phyloP scores from a whole-genome alignment of 2,797 vertebrate genomes.

The Apogon hyalosoma region DNA sequence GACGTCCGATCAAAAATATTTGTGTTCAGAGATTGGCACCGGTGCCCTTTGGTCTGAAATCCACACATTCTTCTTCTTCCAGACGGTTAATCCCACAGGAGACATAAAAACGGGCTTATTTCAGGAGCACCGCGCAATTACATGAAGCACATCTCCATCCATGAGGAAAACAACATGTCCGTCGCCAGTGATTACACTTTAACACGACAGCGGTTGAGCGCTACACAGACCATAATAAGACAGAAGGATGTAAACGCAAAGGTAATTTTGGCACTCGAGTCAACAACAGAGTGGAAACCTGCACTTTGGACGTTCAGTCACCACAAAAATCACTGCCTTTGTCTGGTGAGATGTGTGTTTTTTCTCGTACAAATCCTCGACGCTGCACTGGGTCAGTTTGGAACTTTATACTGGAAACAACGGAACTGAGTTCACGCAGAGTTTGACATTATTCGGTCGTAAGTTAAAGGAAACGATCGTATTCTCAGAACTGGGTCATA shows the following conservation, averaged over 20 bases:
- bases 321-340: not conserved
- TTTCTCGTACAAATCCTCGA: too few species aligned
- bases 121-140: conserved; percentile 29
- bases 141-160: not conserved
- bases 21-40: not conserved
- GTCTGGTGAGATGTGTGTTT: too few species aligned
- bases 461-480: too few species aligned
- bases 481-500: too few species aligned
- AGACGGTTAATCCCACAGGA: conserved; percentile 9
- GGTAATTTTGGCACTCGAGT: conserved; percentile 20
- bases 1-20: conserved; percentile 6
- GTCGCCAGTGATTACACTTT: conserved; percentile 22
- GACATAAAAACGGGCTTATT: conserved; percentile 1
- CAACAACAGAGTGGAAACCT: conserved; percentile 24
- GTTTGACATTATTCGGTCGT: too few species aligned
- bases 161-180: conserved; percentile 11
- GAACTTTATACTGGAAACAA: too few species aligned
- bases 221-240: conserved; percentile 33
- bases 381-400: too few species aligned
- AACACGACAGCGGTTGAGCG: not conserved
- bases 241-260: conserved; percentile 7
- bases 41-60: conserved; percentile 7
- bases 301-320: not conserved
- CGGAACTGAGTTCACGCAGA: too few species aligned
- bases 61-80: conserved; percentile 9